Evolutionary conservation across 2,797 vertebrate genomes (phyloP).

Genomic region (Phataginus tricuspis): DNA sequence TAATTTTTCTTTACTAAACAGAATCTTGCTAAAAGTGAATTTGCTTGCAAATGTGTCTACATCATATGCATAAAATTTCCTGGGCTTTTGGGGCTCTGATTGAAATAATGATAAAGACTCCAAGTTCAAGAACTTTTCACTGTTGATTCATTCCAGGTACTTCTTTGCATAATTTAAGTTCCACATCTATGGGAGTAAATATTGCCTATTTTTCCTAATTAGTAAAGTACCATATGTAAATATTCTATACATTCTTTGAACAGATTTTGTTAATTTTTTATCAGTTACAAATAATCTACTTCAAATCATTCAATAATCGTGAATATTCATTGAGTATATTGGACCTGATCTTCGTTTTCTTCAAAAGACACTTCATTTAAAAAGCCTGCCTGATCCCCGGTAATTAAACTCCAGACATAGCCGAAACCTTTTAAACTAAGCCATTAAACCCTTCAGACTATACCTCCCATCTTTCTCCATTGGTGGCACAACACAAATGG

Average conservation of each 20-base stretch:
- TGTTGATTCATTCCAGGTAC: neutral
- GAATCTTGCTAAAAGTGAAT: neutral
- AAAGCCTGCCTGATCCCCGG: neutral
- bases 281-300: conserved; percentile 64
- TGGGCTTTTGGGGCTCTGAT: neutral
- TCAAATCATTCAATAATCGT: conserved; percentile 21
- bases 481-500: conserved; percentile 49
- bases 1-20: neutral
- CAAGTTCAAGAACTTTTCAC: neutral
- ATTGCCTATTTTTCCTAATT: conserved; percentile 50
- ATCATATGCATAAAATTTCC: neutral
- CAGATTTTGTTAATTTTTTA: conserved; percentile 64
- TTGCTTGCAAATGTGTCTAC: neutral
- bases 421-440: neutral
- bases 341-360: conserved; percentile 41
- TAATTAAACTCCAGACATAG: neutral
- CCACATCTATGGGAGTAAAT: conserved; percentile 17
- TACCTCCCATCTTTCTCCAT: conserved; percentile 60
- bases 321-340: conserved; percentile 30
- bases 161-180: neutral
- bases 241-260: conserved; percentile 55
- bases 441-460: neutral
- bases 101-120: neutral
- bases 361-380: conserved; percentile 31
- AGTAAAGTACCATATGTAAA: conserved; percentile 65